Percentiles rank a stretch among this genome's conserved stretches.
Conservation (phyloP, 2,797 vertebrate species). For the Xiphorhynchus erythropygius region DNA sequence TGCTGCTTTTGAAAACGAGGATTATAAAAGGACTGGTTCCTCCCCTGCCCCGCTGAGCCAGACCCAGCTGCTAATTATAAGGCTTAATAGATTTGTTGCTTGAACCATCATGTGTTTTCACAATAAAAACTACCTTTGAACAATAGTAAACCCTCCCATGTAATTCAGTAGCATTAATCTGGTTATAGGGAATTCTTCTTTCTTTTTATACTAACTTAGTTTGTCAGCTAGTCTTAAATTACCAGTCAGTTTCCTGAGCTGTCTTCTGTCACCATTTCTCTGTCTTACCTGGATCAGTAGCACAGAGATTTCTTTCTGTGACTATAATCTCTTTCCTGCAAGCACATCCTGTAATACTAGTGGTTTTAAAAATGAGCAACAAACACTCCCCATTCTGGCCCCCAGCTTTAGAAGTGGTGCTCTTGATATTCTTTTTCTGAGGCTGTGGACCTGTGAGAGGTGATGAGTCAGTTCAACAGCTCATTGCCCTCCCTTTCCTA, state of each 20-base stretch:
- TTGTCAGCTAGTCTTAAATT: background rate
- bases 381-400: too few relatives aligned
- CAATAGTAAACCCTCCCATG: background rate
- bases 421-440: background rate
- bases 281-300: background rate
- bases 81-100: background rate
- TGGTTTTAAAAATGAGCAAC: background rate
- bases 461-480: background rate
- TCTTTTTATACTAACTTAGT: background rate
- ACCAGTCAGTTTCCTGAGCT: background rate
- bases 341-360: background rate
- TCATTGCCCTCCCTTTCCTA: background rate
- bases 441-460: background rate
- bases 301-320: background rate
- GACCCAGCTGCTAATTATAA: conserved; percentile 19
- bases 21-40: background rate
- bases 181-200: background rate
- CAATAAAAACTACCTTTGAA: background rate
- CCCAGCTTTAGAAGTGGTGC: background rate
- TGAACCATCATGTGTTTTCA: background rate
- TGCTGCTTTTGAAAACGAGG: conserved; percentile 30
- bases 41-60: background rate
- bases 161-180: background rate
- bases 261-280: background rate
- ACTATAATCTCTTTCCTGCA: background rate